Evolutionary conservation across 2,113 vertebrate genomes (phyloP), one percentile per base, ranked within the genome.

Genomic region (Oophaga pumilio): DNA sequence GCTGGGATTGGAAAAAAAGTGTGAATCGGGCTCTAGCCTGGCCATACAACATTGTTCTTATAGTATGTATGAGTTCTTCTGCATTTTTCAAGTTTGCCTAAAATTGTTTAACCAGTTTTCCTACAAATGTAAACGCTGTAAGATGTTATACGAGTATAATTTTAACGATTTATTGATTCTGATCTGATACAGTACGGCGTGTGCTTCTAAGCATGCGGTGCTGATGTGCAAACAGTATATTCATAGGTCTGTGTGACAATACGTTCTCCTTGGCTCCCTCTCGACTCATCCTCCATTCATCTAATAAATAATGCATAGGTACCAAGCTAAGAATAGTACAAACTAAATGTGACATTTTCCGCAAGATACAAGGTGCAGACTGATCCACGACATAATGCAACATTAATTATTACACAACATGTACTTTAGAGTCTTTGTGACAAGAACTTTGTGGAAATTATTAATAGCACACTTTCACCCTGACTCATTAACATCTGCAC

Each of bases 381-480:
- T 83, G 15, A 24, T 53, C 43, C 62, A 83, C n/a, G n/a, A 83
- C 22, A 82, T 43, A 82, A 82, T 82, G 80, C 60, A 69, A 53
- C 81, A 83, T 83, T 83, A 83, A 83, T 83, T 68, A 83, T 82
- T 82, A 82, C 33, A 82, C 62, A 83, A 52, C 20, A 26, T 69
- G 81, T 68, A 69, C 49, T 83, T 83, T 50, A 49, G 28, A 60
- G 33, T 82, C 26, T 64, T 64, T 53, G 62, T 83, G 62, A 53
- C 33, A 83, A 83, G 43, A 68, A 83, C 81, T 69, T 82, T 83
- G 59, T 83, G 14, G 43, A 26, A 83, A 83, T 83, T 83, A 83
- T 68, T 64, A 64, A 83, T 24, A 69, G 81, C 28, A 24, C 62
- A 69, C 43, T 26, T 83, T 83, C 13, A 69, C 81, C 62, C 49